A percentile compares a stretch with the other conserved stretches of the same genome.
These are phyloP conservation scores for Chamaetylas fuelleborni DNA, from an alignment of 2,113 vertebrate genomes.

Conservation along the genomic window DNA sequence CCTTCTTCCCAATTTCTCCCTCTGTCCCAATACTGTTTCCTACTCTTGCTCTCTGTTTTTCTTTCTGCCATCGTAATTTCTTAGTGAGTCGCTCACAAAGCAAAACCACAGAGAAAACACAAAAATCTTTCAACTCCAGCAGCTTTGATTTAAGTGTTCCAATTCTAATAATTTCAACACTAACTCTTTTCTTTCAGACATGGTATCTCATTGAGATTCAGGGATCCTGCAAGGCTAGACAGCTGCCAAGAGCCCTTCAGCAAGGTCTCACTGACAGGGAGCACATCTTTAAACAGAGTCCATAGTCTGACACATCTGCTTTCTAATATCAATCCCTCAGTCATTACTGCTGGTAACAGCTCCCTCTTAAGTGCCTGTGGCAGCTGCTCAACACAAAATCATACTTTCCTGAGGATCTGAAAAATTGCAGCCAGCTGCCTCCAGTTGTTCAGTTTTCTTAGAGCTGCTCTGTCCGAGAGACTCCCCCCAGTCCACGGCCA, in stretches of 20 bases:
- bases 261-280: not conserved
- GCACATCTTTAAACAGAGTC: not conserved
- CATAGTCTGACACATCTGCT: constrained; percentile 23
- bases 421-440: constrained; percentile 38
- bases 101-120: not conserved
- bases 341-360: not conserved
- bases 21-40: not conserved
- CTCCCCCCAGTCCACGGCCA: not conserved
- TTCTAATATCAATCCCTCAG: constrained; percentile 6
- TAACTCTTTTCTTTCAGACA: not conserved
- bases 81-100: not conserved
- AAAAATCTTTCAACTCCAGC: not conserved
- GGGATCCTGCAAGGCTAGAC: not conserved
- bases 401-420: constrained; percentile 5
- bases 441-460: constrained; percentile 29
- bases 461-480: not conserved
- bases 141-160: not conserved
- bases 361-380: not conserved
- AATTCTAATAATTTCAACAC: not conserved
- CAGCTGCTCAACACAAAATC: constrained; percentile 43
- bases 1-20: not conserved
- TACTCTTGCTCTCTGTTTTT: not conserved
- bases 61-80: not conserved
- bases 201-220: not conserved
- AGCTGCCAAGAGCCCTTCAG: constrained; percentile 17